Evolutionary conservation across 2,797 vertebrate genomes (phyloP).

Genomic region (Sebastes vulpes): DNA sequence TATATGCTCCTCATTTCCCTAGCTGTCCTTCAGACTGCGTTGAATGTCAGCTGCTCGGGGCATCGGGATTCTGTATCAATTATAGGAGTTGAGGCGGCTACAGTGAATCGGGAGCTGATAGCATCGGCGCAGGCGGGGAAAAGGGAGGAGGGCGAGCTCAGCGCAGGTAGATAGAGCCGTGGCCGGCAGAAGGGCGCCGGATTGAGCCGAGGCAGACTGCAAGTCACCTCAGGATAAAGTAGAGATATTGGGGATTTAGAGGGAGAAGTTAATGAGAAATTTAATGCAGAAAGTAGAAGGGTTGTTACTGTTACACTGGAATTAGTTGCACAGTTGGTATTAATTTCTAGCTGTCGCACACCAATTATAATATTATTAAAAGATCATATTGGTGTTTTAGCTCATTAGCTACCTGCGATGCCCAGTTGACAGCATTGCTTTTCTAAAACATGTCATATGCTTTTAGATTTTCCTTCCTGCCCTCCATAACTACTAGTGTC

Average conservation of each 20-base stretch:
- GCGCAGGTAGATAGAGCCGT: conserved; percentile 13
- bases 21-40: conserved; percentile 86
- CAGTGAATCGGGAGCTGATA: conserved; percentile 88
- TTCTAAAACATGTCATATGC: background rate
- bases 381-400: background rate
- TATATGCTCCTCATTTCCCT: conserved; percentile 74
- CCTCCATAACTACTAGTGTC: background rate
- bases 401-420: background rate
- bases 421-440: background rate
- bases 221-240: conserved; percentile 41
- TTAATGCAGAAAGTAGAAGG: conserved; percentile 4
- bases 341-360: background rate
- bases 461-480: background rate
- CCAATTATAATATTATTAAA: background rate
- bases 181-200: conserved; percentile 43
- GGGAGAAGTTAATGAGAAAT: conserved; percentile 9
- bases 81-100: conserved; percentile 79
- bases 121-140: conserved; percentile 81
- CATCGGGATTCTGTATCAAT: conserved; percentile 86
- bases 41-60: conserved; percentile 86
- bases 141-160: conserved; percentile 22
- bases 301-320: background rate
- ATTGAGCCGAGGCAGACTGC: conserved; percentile 45
- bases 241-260: conserved; percentile 1
- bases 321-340: background rate